These are phyloP conservation scores for Nasua narica DNA, from an alignment of 2,797 vertebrate species.

Conservation along the genomic window DNA sequence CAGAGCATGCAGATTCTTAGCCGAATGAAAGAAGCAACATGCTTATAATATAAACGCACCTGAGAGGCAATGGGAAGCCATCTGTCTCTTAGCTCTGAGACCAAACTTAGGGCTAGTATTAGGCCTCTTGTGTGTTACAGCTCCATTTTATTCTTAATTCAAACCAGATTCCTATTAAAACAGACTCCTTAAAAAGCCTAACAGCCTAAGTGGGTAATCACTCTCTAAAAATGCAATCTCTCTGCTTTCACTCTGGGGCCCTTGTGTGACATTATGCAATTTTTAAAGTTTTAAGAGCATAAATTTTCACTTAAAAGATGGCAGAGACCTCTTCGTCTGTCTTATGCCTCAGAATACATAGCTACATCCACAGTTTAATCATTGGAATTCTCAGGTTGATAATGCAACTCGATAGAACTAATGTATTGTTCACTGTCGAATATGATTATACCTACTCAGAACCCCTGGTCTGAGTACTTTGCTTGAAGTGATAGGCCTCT, in stretches of 20 bases:
- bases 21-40: conserved; percentile 49
- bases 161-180: conserved; percentile 57
- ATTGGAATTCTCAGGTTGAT: neutral
- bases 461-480: conserved; percentile 23
- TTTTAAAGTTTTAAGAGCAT: conserved; percentile 49
- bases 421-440: neutral
- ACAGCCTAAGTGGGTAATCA: conserved; percentile 30
- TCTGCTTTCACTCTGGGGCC: conserved; percentile 26
- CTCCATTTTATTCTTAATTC: conserved; percentile 59
- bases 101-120: conserved; percentile 34
- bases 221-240: conserved; percentile 44
- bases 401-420: conserved; percentile 37
- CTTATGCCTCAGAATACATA: conserved; percentile 3
- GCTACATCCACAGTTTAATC: neutral
- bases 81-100: conserved; percentile 48
- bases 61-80: conserved; percentile 32
- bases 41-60: conserved; percentile 42
- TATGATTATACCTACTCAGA: conserved; percentile 18
- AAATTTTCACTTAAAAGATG: conserved; percentile 20
- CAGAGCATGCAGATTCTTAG: conserved; percentile 31
- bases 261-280: conserved; percentile 7
- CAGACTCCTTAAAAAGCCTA: conserved; percentile 18
- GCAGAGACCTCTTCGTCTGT: neutral
- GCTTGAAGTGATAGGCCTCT: neutral
- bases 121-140: conserved; percentile 34